These are phyloP conservation scores for Rhamphomyia laevipes DNA, from an alignment of 2,888 invertebrate species.

Conservation along the genomic window DNA sequence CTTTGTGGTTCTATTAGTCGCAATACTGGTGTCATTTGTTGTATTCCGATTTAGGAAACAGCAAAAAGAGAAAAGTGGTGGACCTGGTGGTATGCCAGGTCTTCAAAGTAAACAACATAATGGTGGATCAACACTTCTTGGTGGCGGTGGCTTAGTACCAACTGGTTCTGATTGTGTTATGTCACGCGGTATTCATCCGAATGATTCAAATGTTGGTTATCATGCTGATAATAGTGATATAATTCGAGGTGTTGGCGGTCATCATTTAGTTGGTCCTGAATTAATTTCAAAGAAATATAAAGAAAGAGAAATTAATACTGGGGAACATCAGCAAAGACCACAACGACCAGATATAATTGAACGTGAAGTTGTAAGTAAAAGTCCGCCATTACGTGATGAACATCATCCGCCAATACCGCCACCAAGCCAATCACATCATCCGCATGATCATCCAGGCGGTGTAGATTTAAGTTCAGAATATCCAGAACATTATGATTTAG, in stretches of 20 bases:
- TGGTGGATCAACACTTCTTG: conserved; percentile 56
- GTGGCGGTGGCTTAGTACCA: conserved; percentile 54
- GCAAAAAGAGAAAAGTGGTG: conserved; percentile 71
- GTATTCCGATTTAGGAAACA: conserved; percentile 80
- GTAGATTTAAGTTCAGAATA: conserved; percentile 67
- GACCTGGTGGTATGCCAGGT: conserved; percentile 52
- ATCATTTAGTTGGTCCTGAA: conserved; percentile 74
- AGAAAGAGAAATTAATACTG: conserved; percentile 65
- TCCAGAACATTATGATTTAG: conserved; percentile 90
- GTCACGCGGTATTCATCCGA: conserved; percentile 54
- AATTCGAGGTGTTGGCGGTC: conserved; percentile 61
- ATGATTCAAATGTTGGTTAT: conserved; percentile 56
- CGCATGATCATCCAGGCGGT: conserved; percentile 58
- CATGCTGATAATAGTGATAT: conserved; percentile 63
- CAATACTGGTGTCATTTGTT: conserved; percentile 83
- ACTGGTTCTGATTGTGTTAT: conserved; percentile 57
- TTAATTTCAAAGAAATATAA: conserved; percentile 80
- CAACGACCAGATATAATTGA: conserved; percentile 91
- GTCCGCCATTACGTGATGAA: conserved; percentile 66
- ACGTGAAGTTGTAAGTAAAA: conserved; percentile 74
- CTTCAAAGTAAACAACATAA: conserved; percentile 64
- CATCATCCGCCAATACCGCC: conserved; percentile 70
- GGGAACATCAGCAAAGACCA: conserved; percentile 60
- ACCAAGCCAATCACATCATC: conserved; percentile 56
- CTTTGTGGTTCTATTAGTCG: conserved; percentile 79